A percentile compares a stretch with the other conserved stretches of the same genome.
Evolutionary conservation across 2,888 invertebrate species (phyloP).

Genomic region (Lasioglossum morio): DNA sequence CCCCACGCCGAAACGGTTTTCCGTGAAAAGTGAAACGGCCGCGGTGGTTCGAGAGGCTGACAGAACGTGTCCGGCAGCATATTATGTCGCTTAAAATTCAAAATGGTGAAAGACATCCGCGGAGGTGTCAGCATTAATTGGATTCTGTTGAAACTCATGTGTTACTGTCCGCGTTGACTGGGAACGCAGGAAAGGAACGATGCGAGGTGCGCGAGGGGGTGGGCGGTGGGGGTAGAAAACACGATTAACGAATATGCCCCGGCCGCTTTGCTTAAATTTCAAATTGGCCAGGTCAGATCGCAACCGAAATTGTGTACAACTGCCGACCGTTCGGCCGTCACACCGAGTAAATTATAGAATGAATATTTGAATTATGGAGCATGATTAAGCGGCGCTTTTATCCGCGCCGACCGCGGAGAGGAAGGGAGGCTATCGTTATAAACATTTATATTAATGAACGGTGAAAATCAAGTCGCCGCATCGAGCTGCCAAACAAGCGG

Average conservation of each 20-base stretch:
- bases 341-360: slow-evolving; percentile 55
- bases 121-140: slow-evolving; percentile 75
- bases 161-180: slow-evolving; percentile 65
- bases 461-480: slow-evolving; percentile 28
- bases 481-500: slow-evolving; percentile 11
- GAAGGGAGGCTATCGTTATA: slow-evolving; percentile 24
- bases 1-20: slow-evolving; percentile 32
- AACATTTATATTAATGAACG: slow-evolving; percentile 45
- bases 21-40: slow-evolving; percentile 42
- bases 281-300: slow-evolving; percentile 61
- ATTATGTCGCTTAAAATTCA: slow-evolving; percentile 76
- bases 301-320: slow-evolving; percentile 54
- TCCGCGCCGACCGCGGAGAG: slow-evolving; percentile 4
- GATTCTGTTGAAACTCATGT: slow-evolving; percentile 72
- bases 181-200: slow-evolving; percentile 64
- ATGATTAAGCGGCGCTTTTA: slow-evolving; percentile 56
- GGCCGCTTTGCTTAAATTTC: slow-evolving; percentile 61
- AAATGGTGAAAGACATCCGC: slow-evolving; percentile 74
- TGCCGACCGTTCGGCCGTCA: slow-evolving; percentile 45
- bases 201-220: slow-evolving; percentile 19
- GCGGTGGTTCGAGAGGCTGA: slow-evolving; percentile 68
- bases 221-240: slow-evolving; percentile 62
- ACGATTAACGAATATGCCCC: slow-evolving; percentile 69
- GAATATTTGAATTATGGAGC: slow-evolving; percentile 56
- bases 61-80: slow-evolving; percentile 67